phyloP scores from a whole-genome alignment of 2,113 vertebrate genomes.

The Scomber scombrus region DNA sequence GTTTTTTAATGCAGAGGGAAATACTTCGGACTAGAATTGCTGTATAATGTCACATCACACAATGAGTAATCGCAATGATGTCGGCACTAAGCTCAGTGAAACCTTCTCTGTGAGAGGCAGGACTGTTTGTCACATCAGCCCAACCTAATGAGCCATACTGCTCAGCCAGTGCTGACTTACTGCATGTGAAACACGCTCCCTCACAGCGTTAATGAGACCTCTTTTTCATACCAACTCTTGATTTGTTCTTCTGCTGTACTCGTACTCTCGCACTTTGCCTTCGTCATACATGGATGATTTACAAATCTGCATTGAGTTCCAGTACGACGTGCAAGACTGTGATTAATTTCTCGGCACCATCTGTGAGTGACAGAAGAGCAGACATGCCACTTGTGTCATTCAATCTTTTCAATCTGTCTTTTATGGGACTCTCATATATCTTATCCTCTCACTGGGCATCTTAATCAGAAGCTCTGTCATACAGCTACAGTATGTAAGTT shows the following conservation, averaged over 20 bases:
- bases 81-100: conserved; percentile 31
- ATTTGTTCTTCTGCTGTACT: conserved; percentile 24
- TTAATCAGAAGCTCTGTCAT: conserved; percentile 11
- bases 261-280: too few species aligned
- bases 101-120: conserved; percentile 27
- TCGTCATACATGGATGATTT: conserved; percentile 4
- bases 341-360: conserved; percentile 39
- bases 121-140: conserved; percentile 66
- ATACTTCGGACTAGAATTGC: conserved; percentile 5
- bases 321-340: background rate
- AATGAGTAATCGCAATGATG: conserved; percentile 40
- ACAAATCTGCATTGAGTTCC: conserved; percentile 18
- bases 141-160: conserved; percentile 64
- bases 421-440: conserved; percentile 4
- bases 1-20: conserved; percentile 14
- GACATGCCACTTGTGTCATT: conserved; percentile 28
- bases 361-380: conserved; percentile 20
- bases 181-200: conserved; percentile 38
- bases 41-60: conserved; percentile 31
- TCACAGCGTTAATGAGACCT: conserved; percentile 53
- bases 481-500: too few species aligned
- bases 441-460: conserved; percentile 15
- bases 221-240: conserved; percentile 29
- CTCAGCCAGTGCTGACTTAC: conserved; percentile 51
- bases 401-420: conserved; percentile 19